Evolutionary conservation across 2,888 invertebrate species (phyloP).

Genomic region (Sepiola atlantica): DNA sequence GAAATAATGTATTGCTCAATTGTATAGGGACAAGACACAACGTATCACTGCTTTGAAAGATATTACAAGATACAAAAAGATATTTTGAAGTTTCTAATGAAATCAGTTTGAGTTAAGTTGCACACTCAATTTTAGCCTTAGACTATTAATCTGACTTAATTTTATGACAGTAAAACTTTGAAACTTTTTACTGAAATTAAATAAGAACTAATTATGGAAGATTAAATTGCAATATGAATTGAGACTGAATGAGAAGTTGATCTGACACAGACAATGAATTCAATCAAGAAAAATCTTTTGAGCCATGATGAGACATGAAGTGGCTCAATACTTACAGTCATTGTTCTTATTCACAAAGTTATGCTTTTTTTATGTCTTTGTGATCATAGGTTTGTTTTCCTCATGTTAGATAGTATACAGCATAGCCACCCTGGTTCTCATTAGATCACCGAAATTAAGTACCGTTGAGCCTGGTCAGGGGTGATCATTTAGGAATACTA

Average conservation of each 20-base stretch:
- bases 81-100: conserved; percentile 1
- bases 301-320: background rate
- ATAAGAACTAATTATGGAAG: background rate
- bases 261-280: background rate
- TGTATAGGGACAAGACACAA: background rate
- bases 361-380: background rate
- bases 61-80: background rate
- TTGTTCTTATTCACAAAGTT: background rate
- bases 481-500: too few species aligned
- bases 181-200: background rate
- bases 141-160: background rate
- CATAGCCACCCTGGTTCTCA: too few species aligned
- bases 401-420: too few species aligned
- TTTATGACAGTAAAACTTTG: background rate
- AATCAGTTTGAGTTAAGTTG: background rate
- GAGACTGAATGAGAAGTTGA: background rate
- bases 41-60: background rate
- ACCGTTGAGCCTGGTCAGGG: too few species aligned
- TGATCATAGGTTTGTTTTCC: too few species aligned
- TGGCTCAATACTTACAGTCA: background rate
- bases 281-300: background rate
- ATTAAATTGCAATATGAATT: background rate
- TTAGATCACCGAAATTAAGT: too few species aligned
- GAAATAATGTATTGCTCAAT: background rate
- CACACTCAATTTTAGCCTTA: background rate